phyloP scores from a whole-genome alignment of 2,888 invertebrate genomes.

The Mythimna vitellina region DNA sequence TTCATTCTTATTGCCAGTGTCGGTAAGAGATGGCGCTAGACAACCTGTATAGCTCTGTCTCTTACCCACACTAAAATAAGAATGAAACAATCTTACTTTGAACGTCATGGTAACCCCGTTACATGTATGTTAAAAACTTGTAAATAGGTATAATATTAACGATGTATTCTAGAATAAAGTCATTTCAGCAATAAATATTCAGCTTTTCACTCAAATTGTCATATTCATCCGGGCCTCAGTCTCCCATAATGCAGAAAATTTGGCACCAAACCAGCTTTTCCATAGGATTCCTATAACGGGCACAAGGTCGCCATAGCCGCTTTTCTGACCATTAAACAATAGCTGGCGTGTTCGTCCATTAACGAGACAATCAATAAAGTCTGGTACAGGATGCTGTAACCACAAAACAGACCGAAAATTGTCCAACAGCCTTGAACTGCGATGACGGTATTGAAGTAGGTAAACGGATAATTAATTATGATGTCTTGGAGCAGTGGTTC shows the following conservation, averaged over 20 bases:
- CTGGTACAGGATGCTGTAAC: constrained; percentile 26
- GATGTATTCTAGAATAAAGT: neutral
- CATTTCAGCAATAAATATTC: neutral
- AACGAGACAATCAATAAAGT: constrained; percentile 24
- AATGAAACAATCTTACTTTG: too few relatives aligned
- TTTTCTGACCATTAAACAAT: constrained; percentile 43
- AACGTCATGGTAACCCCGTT: too few relatives aligned
- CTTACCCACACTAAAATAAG: too few relatives aligned
- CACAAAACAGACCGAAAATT: constrained; percentile 40
- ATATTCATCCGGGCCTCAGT: neutral
- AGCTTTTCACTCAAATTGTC: neutral
- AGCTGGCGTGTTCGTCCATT: constrained; percentile 34
- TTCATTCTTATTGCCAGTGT: too few relatives aligned
- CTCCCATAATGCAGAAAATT: constrained; percentile 14
- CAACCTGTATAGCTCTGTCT: too few relatives aligned
- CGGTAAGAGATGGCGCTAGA: too few relatives aligned
- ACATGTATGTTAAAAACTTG: neutral
- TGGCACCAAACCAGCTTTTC: constrained; percentile 53
- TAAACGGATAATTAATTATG: constrained; percentile 50
- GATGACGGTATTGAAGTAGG: constrained; percentile 44
- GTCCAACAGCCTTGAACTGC: constrained; percentile 42
- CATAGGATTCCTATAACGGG: constrained; percentile 40
- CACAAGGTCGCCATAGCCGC: constrained; percentile 45
- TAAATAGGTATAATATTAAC: neutral
- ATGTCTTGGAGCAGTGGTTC: neutral